Base-by-base conservation (phyloP, 2,797 vertebrate species). In the Danio jaintianensis region DNA sequence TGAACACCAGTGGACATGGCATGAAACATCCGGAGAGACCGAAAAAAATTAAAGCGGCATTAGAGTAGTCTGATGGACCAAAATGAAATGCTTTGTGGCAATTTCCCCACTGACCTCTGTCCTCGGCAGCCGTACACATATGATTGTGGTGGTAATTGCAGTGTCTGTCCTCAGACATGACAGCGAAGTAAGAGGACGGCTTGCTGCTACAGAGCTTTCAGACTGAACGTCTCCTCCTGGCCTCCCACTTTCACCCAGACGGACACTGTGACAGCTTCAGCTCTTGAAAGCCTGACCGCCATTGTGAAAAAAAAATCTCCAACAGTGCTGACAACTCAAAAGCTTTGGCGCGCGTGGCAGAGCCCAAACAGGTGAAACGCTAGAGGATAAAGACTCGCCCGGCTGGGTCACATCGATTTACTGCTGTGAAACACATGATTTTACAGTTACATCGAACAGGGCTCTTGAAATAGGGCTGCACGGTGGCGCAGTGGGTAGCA, bases 171-270 rank as follows among this genome's bases (percentile, higher is more conserved):
- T 53, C 53, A 55, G 11, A 47, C 16, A 47, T 20, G 50, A 62
- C 58, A 73, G 70, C 48, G 40, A 43, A 52, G 58, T 52, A 55
- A 72, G 45, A 75, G 77, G 58, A 58, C 55, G 22, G 62, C 58
- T 18, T 68, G 55, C 75, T 72, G 75, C 52, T 53, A 38, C 16
- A 58, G 38, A 58, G 76, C 71, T 79, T 84, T 75, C 71, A 79
- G 62, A 84, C 83, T 45, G 62, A 76, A 75, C 4, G 18, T 62
- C 50, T 85, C 72, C 45, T 68, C 72, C 63, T 55, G 70, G 63
- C 47, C 55, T 62, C 48, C 70, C 72, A 47, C 29, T 74, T 55
- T 71, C 43, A 56, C 7, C 16, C 20, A 13, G 29, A 29, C 4
- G 55, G 18, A 29, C 10, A 7, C 18, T 22, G 55, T 62, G 79